Evolutionary conservation across 2,888 invertebrate species (phyloP).

Genomic region (Hylaea fasciaria): DNA sequence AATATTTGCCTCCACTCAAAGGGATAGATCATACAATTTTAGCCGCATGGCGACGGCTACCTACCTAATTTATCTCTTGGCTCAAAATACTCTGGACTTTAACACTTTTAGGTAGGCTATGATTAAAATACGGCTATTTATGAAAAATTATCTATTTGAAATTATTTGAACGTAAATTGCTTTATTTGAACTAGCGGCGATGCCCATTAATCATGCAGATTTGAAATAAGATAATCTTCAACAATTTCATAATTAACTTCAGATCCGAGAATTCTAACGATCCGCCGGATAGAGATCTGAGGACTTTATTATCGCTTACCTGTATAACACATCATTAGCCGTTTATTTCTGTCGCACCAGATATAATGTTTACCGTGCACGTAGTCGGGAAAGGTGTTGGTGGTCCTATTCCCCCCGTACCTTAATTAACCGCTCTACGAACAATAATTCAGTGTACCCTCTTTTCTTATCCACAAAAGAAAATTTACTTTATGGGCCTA

Average conservation of each 20-base stretch:
- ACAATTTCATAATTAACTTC: slow-evolving; percentile 55
- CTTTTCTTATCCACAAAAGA: too few relatives aligned
- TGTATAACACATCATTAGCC: slow-evolving; percentile 81
- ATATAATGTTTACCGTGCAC: slow-evolving; percentile 58
- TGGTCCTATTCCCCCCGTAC: neutral
- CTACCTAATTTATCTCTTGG: too few relatives aligned
- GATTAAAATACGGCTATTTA: neutral
- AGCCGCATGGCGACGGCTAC: too few relatives aligned
- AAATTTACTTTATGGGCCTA: too few relatives aligned
- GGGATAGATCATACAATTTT: too few relatives aligned
- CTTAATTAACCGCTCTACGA: neutral
- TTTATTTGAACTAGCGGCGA: slow-evolving; percentile 24
- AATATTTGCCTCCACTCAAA: too few relatives aligned
- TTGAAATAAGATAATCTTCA: slow-evolving; percentile 39
- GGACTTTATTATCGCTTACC: slow-evolving; percentile 80
- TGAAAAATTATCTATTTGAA: neutral
- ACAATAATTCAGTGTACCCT: too few relatives aligned
- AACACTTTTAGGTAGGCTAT: too few relatives aligned
- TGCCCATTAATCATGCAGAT: slow-evolving; percentile 30
- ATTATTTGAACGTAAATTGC: slow-evolving; percentile 1
- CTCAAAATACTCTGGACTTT: too few relatives aligned
- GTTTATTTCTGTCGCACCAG: slow-evolving; percentile 77
- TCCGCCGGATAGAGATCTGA: slow-evolving; percentile 69
- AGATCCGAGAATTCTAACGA: slow-evolving; percentile 71
- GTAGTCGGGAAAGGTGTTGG: slow-evolving; percentile 2